These are phyloP conservation scores for Styela plicata DNA, from an alignment of 23 tunicate genomes.

Conservation along the genomic window DNA sequence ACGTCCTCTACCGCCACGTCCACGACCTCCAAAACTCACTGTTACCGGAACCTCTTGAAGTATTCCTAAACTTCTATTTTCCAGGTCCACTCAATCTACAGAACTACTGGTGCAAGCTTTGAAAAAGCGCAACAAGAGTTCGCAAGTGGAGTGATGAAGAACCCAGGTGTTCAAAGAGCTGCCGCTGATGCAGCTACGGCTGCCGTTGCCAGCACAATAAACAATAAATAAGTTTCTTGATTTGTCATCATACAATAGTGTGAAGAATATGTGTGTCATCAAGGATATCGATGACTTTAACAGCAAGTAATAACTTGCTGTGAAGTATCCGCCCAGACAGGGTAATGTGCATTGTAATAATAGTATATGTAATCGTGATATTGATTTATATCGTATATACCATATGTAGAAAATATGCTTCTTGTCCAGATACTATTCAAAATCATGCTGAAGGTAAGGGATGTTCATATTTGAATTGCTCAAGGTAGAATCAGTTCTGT, in stretches of 20 bases:
- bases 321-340: background rate
- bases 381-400: background rate
- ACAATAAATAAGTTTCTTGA: background rate
- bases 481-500: no score
- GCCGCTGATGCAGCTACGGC: constrained; percentile 77
- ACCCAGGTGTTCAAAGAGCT: constrained; percentile 84
- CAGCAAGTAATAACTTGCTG: background rate
- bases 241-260: background rate
- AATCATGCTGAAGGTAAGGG: no score
- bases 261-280: background rate
- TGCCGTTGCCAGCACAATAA: constrained; percentile 36
- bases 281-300: background rate
- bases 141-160: constrained; percentile 88
- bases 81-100: constrained; percentile 86
- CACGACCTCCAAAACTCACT: background rate
- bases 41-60: no score
- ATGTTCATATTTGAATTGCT: no score
- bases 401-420: background rate
- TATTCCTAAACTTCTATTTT: no score
- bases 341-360: background rate
- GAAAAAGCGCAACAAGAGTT: constrained; percentile 96
- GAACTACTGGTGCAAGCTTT: constrained; percentile 95
- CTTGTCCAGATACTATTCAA: background rate
- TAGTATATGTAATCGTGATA: background rate
- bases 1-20: background rate